Evolutionary conservation across 2,888 invertebrate genomes (phyloP), one percentile per base, ranked within the genome.

Genomic region (Euplexia lucipara): DNA sequence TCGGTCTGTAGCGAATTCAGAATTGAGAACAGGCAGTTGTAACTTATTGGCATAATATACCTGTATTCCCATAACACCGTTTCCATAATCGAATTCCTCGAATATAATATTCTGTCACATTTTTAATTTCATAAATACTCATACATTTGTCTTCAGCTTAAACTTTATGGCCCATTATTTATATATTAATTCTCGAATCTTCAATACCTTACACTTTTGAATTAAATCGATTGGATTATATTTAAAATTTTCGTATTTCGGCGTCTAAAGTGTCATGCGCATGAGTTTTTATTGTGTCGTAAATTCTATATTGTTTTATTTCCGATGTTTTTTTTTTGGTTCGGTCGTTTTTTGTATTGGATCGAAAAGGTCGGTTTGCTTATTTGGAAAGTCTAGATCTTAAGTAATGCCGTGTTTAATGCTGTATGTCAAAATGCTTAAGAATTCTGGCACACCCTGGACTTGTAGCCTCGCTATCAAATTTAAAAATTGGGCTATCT

Each of bases 141-240:
- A 8, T 65, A 63, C 62, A 52, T 71, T 81, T 82, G 80, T 68
- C 79, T 73, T 67, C 79, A 49, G 44, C 52, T 62, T 45, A 49
- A 61, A 70, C 16, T 82, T 80, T 82, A 82, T 67, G 53, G 68
- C 9, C 52, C 64, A 79, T 79, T 75, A 79, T 41, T 61, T 68
- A 61, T 42, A 48, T 68, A 78, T 81, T 75, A 75, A 77, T 75
- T 49, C 62, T 58, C 32, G 61, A 56, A 75, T 64, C 64, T 60
- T 61, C 76, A 64, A 78, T 78, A 75, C 59, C 68, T 67, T 75
- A 78, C 34, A 59, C 35, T 75, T 48, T 73, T 69, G 69, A 56
- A 78, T 73, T 56, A 69, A 81, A 81, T 71, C 77, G 71, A 79
- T 79, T 75, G 70, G 67, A 63, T 79, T 75, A 45, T 63, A 70